phyloP scores from a whole-genome alignment of 2,113 vertebrate species.

The Istiophorus platypterus region DNA sequence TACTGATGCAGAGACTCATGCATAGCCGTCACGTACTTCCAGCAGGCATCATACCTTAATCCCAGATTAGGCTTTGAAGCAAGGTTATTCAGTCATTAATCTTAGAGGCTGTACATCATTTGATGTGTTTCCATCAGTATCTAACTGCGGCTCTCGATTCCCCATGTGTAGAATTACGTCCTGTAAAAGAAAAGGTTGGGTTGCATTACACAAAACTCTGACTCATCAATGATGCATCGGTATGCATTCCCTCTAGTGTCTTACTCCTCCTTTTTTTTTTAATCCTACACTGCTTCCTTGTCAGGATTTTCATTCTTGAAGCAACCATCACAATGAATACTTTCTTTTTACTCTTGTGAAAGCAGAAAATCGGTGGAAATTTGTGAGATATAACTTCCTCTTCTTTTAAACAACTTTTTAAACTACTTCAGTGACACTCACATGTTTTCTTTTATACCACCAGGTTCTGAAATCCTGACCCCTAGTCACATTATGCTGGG shows the following conservation, averaged over 20 bases:
- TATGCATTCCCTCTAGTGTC: neutral
- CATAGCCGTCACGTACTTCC: constrained; percentile 39
- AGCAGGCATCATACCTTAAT: constrained; percentile 61
- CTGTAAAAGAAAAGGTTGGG: constrained; percentile 20
- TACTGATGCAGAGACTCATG: constrained; percentile 45
- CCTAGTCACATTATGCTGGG: neutral
- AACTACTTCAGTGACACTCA: neutral
- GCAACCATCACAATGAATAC: neutral
- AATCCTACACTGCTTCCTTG: constrained; percentile 8
- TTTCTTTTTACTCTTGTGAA: neutral
- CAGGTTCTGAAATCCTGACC: neutral
- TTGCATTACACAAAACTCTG: constrained; percentile 15
- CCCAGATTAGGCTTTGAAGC: constrained; percentile 58
- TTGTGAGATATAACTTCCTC: neutral
- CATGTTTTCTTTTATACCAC: too few species aligned
- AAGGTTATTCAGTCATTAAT: constrained; percentile 62
- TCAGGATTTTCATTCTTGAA: neutral
- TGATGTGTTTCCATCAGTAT: constrained; percentile 44
- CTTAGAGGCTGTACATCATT: constrained; percentile 46
- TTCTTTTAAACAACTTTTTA: neutral
- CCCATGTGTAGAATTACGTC: constrained; percentile 12
- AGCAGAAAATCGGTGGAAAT: neutral
- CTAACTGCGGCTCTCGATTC: constrained; percentile 38
- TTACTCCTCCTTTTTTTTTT: neutral
- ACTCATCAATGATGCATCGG: constrained; percentile 31